These are phyloP conservation scores for Probosciger aterrimus DNA, from an alignment of 2,113 vertebrate genomes.

Conservation along the genomic window DNA sequence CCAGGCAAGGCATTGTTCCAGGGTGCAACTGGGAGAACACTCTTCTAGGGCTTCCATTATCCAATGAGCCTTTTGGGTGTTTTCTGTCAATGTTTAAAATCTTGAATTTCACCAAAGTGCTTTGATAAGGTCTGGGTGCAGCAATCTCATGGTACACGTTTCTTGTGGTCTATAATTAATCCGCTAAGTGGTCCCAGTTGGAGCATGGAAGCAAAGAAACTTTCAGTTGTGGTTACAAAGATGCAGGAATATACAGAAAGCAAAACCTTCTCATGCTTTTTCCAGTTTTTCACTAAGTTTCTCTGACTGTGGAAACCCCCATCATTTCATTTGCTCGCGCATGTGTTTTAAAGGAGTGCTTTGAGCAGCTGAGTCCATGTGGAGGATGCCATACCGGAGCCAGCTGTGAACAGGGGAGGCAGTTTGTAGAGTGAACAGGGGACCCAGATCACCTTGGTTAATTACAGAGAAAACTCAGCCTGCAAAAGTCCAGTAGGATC, in stretches of 20 bases:
- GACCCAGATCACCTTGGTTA: conserved; percentile 8
- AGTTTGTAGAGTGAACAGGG: neutral
- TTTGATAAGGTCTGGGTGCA: neutral
- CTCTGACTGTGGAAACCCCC: neutral
- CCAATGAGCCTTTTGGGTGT: neutral
- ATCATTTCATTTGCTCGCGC: accelerated
- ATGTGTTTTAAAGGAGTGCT: neutral
- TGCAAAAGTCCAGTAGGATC: neutral
- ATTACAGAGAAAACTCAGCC: conserved; percentile 32
- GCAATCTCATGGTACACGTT: neutral
- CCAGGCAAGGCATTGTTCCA: neutral
- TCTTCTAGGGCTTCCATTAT: neutral
- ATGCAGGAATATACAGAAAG: neutral
- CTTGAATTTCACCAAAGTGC: neutral
- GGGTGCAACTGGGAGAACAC: neutral
- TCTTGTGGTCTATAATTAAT: neutral
- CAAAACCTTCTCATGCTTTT: neutral
- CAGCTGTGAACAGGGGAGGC: neutral
- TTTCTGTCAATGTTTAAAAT: neutral
- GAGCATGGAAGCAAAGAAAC: neutral
- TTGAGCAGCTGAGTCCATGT: accelerated
- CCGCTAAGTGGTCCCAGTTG: neutral
- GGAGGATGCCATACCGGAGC: accelerated
- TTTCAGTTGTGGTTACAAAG: neutral
- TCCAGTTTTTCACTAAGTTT: neutral